Evolutionary conservation across 2,797 vertebrate species (phyloP).

Genomic region (Chaetodon trifasciatus): DNA sequence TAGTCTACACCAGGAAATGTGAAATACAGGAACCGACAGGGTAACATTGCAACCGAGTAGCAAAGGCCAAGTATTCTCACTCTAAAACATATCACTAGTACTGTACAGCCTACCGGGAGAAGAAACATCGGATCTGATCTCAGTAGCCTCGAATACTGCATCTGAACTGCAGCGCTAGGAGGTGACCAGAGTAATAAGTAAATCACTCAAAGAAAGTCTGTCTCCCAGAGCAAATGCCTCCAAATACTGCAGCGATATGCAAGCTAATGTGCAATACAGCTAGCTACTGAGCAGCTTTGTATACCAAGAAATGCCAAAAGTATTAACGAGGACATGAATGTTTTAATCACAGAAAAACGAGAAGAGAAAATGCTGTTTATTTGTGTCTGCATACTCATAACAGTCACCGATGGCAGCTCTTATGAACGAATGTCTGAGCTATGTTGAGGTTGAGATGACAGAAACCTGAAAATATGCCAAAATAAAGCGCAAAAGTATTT

Average conservation of each 20-base stretch:
- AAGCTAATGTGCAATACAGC: neutral
- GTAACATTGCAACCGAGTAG: slow-evolving; percentile 8
- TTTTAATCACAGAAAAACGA: neutral
- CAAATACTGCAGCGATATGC: neutral
- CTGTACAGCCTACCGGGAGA: slow-evolving; percentile 1
- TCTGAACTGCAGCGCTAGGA: neutral
- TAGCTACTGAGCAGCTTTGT: neutral
- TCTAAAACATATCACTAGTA: slow-evolving; percentile 10
- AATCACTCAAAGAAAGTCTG: neutral
- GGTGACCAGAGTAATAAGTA: neutral
- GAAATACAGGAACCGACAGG: slow-evolving; percentile 51
- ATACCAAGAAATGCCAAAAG: neutral
- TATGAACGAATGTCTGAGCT: neutral
- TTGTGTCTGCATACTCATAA: neutral
- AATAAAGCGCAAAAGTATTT: neutral
- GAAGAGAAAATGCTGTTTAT: neutral
- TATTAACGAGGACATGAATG: neutral
- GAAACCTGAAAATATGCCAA: neutral
- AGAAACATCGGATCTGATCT: slow-evolving; percentile 25
- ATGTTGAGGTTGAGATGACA: neutral
- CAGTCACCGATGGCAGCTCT: neutral
- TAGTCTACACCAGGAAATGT: slow-evolving; percentile 57
- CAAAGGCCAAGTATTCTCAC: slow-evolving; percentile 15
- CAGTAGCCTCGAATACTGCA: neutral
- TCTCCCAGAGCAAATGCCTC: neutral